These are phyloP conservation scores for Apotomis capreana DNA, from an alignment of 2,888 invertebrate genomes.

Conservation along the genomic window DNA sequence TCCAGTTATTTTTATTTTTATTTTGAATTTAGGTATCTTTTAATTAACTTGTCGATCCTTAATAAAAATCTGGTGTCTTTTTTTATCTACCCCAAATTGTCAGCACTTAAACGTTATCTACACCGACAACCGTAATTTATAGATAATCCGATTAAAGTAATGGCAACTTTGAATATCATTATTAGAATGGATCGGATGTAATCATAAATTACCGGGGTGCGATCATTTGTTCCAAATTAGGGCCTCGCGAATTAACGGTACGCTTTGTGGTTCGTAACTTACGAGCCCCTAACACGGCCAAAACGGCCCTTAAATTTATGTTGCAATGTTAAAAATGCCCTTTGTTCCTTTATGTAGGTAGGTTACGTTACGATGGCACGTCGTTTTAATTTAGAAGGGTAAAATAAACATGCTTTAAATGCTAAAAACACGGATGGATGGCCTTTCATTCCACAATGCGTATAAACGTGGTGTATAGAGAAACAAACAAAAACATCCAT, in stretches of 20 bases:
- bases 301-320: conserved; percentile 31
- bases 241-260: conserved; percentile 35
- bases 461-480: too few relatives aligned
- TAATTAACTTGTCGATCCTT: too few relatives aligned
- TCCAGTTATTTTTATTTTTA: too few relatives aligned
- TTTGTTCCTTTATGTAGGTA: conserved; percentile 13
- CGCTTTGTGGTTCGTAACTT: conserved; percentile 36
- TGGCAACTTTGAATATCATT: conserved; percentile 24
- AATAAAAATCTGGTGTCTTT: too few relatives aligned
- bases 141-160: conserved; percentile 23
- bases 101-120: neutral
- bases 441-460: too few relatives aligned
- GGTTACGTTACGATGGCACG: conserved; percentile 1
- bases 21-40: too few relatives aligned
- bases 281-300: conserved; percentile 34
- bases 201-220: conserved; percentile 36
- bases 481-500: too few relatives aligned
- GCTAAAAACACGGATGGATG: neutral
- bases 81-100: too few relatives aligned
- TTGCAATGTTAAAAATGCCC: conserved; percentile 24
- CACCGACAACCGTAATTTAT: neutral
- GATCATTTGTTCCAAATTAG: conserved; percentile 41
- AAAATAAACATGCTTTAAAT: conserved; percentile 1
- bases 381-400: conserved; percentile 8
- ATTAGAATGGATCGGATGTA: conserved; percentile 22